Base-by-base conservation (phyloP, 2,797 vertebrate species). In the Sebastes taczanowskii region DNA sequence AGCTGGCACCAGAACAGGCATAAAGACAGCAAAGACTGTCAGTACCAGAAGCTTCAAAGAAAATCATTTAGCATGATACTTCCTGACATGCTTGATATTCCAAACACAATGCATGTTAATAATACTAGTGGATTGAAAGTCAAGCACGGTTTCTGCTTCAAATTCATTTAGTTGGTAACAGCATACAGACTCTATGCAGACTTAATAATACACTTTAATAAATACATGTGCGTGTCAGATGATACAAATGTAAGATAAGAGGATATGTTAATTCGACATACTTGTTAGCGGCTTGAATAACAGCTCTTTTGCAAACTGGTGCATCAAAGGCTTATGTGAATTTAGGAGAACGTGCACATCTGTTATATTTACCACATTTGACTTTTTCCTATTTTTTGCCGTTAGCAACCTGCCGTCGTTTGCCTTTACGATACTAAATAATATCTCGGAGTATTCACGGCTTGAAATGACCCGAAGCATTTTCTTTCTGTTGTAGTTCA, bases 21-120 rank as follows among this genome's bases (percentile, higher is more conserved):
- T 2, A 10, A 10, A 16, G 9, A 25, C 34, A 76, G 76, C 58
- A 68, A 65, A 83, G 58, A 34, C 76, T 86, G 83, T 74, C 69
- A 4, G 42, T 7, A 30, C 61, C 61, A 25, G 77, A 80, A 66
- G 67, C 84, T 89, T 91, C 74, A 80, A 82, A 86, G 85, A 20
- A 58, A 78, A 82, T 77, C 61, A 68, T 79, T 80, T 63, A 20
- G 13, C 34, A 63, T 49, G 67, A 71, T 49, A 59, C 72, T 64
- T 56, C 64, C 35, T 59, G 83, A 71, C 74, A 64, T 27, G 74
- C 81, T 79, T 87, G 30, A 78, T 68, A 74, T 82, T 83, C 30
- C 73, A 62, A 86, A 86, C 77, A 86, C 81, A 86, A 82, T 56
- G 63, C 59, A 60, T 0, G 5, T 65, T 80, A 25, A 67, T 66